Percentiles rank a stretch among this genome's conserved stretches.
These are phyloP conservation scores for Abramis brama DNA, from an alignment of 2,113 vertebrate genomes.

Conservation along the genomic window DNA sequence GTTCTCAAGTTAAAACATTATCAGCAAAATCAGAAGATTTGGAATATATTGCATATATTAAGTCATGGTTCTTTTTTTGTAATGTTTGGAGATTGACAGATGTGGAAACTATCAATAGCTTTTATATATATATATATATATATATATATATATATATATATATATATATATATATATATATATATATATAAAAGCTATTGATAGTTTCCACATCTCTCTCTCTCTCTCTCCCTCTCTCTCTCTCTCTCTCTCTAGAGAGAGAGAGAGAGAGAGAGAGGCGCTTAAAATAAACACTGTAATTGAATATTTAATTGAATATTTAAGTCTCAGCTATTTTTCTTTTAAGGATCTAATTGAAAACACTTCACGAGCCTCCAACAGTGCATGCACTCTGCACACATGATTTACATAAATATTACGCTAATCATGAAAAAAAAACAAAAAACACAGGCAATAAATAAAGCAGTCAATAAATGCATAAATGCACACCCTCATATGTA, in stretches of 20 bases:
- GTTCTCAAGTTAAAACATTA: not conserved
- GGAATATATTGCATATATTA: not conserved
- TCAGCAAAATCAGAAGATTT: not conserved
- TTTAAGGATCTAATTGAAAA: slow-evolving; percentile 58
- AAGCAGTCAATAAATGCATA: slow-evolving; percentile 7
- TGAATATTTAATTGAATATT: slow-evolving; percentile 57
- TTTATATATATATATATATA: too few species aligned
- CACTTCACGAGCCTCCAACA: slow-evolving; percentile 48
- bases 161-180: too few species aligned
- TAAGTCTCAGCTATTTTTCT: slow-evolving; percentile 25
- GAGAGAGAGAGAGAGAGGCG: not conserved
- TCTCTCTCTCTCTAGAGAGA: too few species aligned
- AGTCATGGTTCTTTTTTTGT: not conserved
- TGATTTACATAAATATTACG: slow-evolving; percentile 58
- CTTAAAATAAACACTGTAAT: slow-evolving; percentile 51
- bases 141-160: too few species aligned
- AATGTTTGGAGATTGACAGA: not conserved
- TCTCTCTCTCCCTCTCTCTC: too few species aligned
- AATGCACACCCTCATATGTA: not conserved
- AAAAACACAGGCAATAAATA: slow-evolving; percentile 14
- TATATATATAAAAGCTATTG: too few species aligned
- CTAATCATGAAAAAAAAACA: slow-evolving; percentile 19
- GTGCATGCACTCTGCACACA: slow-evolving; percentile 47
- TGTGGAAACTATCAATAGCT: not conserved
- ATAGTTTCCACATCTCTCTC: too few species aligned